Evolutionary conservation across 53 echinoderm and acorn worm species (phyloP).

Genomic region (Patiria pectinifera): DNA sequence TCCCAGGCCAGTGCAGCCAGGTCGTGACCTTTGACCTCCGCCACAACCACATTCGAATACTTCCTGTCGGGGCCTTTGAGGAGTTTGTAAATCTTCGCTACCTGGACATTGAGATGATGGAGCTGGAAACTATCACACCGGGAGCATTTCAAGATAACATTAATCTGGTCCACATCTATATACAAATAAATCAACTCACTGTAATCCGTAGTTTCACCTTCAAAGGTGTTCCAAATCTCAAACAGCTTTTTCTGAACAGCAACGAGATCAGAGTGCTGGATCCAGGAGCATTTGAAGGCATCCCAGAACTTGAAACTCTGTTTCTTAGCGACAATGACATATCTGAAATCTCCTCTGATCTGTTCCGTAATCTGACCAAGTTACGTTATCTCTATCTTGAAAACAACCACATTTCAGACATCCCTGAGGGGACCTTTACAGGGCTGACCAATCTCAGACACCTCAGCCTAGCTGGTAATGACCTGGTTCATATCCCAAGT

Average conservation of each 20-base stretch:
- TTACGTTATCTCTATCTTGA: slow-evolving; percentile 43
- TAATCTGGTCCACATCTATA: slow-evolving; percentile 58
- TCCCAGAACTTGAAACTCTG: slow-evolving; percentile 23
- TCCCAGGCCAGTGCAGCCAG: slow-evolving; percentile 50
- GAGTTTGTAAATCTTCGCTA: slow-evolving; percentile 42
- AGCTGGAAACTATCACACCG: slow-evolving; percentile 29
- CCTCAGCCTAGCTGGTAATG: slow-evolving; percentile 50
- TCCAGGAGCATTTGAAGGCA: slow-evolving; percentile 39
- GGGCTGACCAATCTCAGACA: slow-evolving; percentile 23
- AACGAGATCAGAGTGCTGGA: slow-evolving; percentile 52
- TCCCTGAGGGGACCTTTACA: slow-evolving; percentile 34
- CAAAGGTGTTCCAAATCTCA: slow-evolving; percentile 54
- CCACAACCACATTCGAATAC: slow-evolving; percentile 36
- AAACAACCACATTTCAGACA: slow-evolving; percentile 28
- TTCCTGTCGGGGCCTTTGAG: slow-evolving; percentile 42
- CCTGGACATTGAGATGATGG: slow-evolving; percentile 61
- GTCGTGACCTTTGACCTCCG: slow-evolving; percentile 53
- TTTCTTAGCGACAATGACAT: slow-evolving; percentile 56
- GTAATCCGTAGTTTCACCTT: slow-evolving; percentile 48
- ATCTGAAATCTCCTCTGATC: slow-evolving; percentile 16
- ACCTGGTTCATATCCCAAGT: slow-evolving; percentile 5
- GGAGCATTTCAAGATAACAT: slow-evolving; percentile 46
- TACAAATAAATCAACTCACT: slow-evolving; percentile 39
- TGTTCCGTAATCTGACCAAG: slow-evolving; percentile 8
- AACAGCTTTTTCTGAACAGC: slow-evolving; percentile 62